Percentiles rank a stretch among this genome's conserved stretches.
Conservation (phyloP, 2,797 vertebrate genomes). For the Chaetodon trifasciatus region DNA sequence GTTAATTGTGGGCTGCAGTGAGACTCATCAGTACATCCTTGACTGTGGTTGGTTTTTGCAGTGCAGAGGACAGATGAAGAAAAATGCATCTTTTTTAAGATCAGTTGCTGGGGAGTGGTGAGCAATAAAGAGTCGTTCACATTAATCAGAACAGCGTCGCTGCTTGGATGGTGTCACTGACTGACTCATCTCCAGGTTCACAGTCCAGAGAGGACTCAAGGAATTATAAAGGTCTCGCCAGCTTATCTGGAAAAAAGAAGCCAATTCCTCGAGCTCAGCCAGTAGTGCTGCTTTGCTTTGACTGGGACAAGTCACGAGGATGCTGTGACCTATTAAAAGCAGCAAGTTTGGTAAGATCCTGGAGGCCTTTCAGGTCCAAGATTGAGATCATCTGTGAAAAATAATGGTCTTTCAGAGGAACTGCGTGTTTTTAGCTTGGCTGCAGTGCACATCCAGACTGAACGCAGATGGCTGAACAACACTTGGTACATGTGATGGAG, state of each 20-base stretch:
- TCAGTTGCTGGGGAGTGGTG: constrained; percentile 59
- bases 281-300: constrained; percentile 2
- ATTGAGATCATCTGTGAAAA: constrained; percentile 55
- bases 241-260: neutral
- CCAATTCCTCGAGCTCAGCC: neutral
- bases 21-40: neutral
- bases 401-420: constrained; percentile 36
- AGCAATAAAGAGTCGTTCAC: constrained; percentile 37
- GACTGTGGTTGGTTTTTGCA: constrained; percentile 28
- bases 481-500: constrained; percentile 42
- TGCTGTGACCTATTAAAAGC: constrained; percentile 37
- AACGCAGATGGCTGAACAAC: constrained; percentile 32
- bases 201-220: neutral
- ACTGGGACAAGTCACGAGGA: constrained; percentile 23
- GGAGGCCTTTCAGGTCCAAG: constrained; percentile 25
- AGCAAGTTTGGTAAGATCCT: constrained; percentile 26
- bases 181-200: constrained; percentile 36
- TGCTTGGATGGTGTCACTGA: constrained; percentile 36
- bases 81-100: constrained; percentile 42
- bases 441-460: constrained; percentile 17
- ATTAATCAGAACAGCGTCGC: constrained; percentile 44
- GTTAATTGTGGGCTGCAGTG: neutral
- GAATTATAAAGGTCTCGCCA: neutral
- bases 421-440: neutral
- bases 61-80: constrained; percentile 49